phyloP scores from a whole-genome alignment of 2,888 invertebrate species.

The Liopterus haemorrhoidalis region DNA sequence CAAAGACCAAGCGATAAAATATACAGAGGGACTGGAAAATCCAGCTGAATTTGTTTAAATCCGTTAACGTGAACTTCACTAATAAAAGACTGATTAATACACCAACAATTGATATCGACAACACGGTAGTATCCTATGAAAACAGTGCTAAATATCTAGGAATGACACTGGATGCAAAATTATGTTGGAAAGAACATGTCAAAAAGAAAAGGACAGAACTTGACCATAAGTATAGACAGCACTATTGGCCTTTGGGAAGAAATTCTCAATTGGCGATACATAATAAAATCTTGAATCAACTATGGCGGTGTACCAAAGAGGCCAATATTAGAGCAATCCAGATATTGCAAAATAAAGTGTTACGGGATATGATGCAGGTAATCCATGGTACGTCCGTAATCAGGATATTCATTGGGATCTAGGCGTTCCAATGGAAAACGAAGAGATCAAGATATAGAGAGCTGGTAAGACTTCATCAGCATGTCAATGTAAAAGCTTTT shows the following conservation, averaged over 20 bases:
- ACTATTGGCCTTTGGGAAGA: constrained; percentile 25
- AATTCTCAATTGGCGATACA: constrained; percentile 18
- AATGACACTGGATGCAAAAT: constrained; percentile 23
- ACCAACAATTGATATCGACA: constrained; percentile 19
- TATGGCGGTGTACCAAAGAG: constrained; percentile 20
- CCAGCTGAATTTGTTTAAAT: constrained; percentile 7
- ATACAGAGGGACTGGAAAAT: no score
- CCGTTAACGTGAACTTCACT: neutral
- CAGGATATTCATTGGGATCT: constrained; percentile 7
- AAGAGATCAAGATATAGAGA: constrained; percentile 8
- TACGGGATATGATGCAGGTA: constrained; percentile 17
- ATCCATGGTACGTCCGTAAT: constrained; percentile 18
- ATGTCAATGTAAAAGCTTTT: constrained; percentile 10
- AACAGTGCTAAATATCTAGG: no score
- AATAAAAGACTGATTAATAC: constrained; percentile 20
- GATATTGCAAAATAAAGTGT: constrained; percentile 24
- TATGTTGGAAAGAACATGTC: constrained; percentile 28
- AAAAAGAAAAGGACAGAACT: constrained; percentile 28
- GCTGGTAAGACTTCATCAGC: constrained; percentile 10
- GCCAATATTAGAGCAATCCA: constrained; percentile 15
- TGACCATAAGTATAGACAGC: constrained; percentile 21
- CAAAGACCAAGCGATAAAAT: no score
- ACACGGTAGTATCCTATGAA: no score
- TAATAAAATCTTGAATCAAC: constrained; percentile 20
- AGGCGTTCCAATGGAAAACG: constrained; percentile 14